These are phyloP conservation scores for Capromys pilorides DNA, from an alignment of 2,797 vertebrate genomes.

Conservation along the genomic window DNA sequence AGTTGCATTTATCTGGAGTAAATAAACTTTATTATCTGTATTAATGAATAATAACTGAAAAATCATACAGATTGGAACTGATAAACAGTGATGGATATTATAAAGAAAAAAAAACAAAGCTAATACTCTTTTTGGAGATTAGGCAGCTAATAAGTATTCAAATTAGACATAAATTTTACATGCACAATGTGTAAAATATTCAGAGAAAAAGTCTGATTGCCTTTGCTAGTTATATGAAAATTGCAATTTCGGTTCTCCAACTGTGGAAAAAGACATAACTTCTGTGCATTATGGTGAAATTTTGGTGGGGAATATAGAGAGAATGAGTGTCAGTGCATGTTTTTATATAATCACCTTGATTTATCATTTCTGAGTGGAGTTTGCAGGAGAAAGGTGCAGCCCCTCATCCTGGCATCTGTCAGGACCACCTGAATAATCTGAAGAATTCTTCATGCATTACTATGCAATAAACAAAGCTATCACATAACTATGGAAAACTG, in stretches of 20 bases:
- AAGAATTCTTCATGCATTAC: slow-evolving; percentile 62
- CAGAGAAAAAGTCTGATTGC: slow-evolving; percentile 98
- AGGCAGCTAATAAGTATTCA: slow-evolving; percentile 99
- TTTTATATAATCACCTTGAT: slow-evolving; percentile 73
- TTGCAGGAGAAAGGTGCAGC: slow-evolving; percentile 78
- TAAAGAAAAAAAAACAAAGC: slow-evolving; percentile 94
- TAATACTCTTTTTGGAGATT: slow-evolving; percentile 93
- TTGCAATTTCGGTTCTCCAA: slow-evolving; percentile 91
- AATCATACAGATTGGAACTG: slow-evolving; percentile 88
- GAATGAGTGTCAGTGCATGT: slow-evolving; percentile 27
- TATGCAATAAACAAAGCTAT: slow-evolving; percentile 76
- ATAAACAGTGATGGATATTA: slow-evolving; percentile 94
- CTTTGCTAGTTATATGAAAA: slow-evolving; percentile 96
- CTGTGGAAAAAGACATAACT: slow-evolving; percentile 84
- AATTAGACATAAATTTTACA: slow-evolving; percentile 99
- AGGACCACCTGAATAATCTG: slow-evolving; percentile 77
- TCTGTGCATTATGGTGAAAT: slow-evolving; percentile 79
- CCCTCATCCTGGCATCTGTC: slow-evolving; percentile 77
- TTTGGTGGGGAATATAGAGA: slow-evolving; percentile 79
- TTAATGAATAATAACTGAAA: slow-evolving; percentile 82
- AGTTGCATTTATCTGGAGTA: slow-evolving; percentile 90
- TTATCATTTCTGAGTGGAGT: slow-evolving; percentile 79
- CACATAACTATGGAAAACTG: slow-evolving; percentile 78
- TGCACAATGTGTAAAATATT: slow-evolving; percentile 99
- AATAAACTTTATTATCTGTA: slow-evolving; percentile 88